Evolutionary conservation across 2,888 invertebrate species (phyloP), one percentile per base, ranked within the genome.

Genomic region (Conus canariensis): DNA sequence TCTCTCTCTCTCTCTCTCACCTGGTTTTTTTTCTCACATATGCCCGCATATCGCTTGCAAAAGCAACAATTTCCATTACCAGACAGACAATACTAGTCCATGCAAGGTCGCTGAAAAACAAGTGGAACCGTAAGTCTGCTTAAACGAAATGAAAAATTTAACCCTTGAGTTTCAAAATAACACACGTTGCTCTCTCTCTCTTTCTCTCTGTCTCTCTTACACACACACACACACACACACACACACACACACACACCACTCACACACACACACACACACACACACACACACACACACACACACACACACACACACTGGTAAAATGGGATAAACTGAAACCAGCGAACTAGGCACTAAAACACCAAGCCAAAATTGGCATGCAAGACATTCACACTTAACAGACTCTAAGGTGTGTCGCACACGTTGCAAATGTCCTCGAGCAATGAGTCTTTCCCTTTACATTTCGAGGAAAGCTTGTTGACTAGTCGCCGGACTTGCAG

Each of bases 1-100:
- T 70, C 70, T 70, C 70, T 70, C 70, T 70, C 70, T 70, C 70
- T 70, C 70, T 70, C 70, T 70, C 70, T 70, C 70, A 6, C 70
- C 19, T 22, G 22, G 9, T 74, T n/a, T 74, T n/a, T n/a, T 74
- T n/a, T 74, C 74, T 74, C 74, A n/a, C 74, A n/a, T 7, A 45
- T 45, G 45, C 45, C 45, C 45, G 4, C 22, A 6, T 1, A 12
- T 14, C 67, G 12, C 67, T 67, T 1, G 12, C 16, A 6, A 14
- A 19, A 19, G 16, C 16, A 45, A 45, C 45, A 45, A 45, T 45
- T 45, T 45, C 45, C 45, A 45, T 45, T 45, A 45, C 45, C 45
- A 45, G 45, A 45, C 45, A 45, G 45, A 45, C 45, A 45, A 45
- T 67, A 67, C 67, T 14, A 19, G 67, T 22, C 67, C 22, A 67